phyloP scores from a whole-genome alignment of 2,797 vertebrate species.

The Rhinophrynus dorsalis region DNA sequence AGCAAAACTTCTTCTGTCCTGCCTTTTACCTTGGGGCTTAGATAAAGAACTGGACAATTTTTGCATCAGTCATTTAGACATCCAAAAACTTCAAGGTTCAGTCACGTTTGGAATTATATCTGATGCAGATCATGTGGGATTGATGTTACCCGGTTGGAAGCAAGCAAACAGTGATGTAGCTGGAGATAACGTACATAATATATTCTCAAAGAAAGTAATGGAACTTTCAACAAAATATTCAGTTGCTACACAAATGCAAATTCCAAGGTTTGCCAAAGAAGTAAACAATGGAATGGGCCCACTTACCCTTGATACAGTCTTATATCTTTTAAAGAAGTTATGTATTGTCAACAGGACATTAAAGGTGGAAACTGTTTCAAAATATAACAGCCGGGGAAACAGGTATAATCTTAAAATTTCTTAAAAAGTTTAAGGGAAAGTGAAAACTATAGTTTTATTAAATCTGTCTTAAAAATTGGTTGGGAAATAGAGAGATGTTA shows the following conservation, averaged over 20 bases:
- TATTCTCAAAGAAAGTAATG: slow-evolving; percentile 69
- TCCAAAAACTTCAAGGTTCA: slow-evolving; percentile 59
- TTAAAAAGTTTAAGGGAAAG: too few relatives aligned
- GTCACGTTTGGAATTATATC: slow-evolving; percentile 67
- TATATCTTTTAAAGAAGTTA: slow-evolving; percentile 64
- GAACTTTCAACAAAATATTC: slow-evolving; percentile 68
- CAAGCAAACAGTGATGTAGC: slow-evolving; percentile 1
- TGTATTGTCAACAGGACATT: slow-evolving; percentile 64
- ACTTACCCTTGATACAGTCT: slow-evolving; percentile 50
- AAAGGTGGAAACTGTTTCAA: slow-evolving; percentile 53
- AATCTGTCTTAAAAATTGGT: too few relatives aligned
- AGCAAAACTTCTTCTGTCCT: slow-evolving; percentile 69
- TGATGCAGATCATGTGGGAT: slow-evolving; percentile 57
- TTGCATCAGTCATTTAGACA: slow-evolving; percentile 59
- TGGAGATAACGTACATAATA: slow-evolving; percentile 56
- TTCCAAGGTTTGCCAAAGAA: slow-evolving; percentile 8
- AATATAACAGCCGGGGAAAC: slow-evolving; percentile 45
- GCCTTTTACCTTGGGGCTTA: slow-evolving; percentile 72
- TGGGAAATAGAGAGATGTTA: too few relatives aligned
- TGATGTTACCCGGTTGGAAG: slow-evolving; percentile 68
- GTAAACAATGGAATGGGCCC: slow-evolving; percentile 39
- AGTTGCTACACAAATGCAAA: slow-evolving; percentile 53
- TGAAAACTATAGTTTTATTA: too few relatives aligned
- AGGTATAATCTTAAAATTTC: too few relatives aligned
- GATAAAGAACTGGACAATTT: slow-evolving; percentile 66